Percentiles rank a stretch among this genome's conserved stretches.
Evolutionary conservation across 2,113 vertebrate species (phyloP).

Genomic region (Tretioscincus oriximinensis): DNA sequence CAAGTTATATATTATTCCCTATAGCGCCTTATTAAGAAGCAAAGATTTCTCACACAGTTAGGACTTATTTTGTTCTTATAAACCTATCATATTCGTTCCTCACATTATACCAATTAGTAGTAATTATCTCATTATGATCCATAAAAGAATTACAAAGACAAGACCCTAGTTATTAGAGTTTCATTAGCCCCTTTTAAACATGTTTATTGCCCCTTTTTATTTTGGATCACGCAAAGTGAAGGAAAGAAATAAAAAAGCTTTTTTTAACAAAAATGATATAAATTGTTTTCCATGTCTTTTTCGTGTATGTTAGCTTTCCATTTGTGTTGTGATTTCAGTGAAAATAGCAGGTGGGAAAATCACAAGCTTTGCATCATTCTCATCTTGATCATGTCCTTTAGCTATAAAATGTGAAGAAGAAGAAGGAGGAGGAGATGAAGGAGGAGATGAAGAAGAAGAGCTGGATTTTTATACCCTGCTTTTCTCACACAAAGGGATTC

Average conservation of each 20-base stretch:
- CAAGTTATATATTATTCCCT: slow-evolving; percentile 33
- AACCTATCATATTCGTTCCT: slow-evolving; percentile 35
- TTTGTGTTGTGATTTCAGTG: slow-evolving; percentile 13
- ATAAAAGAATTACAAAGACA: slow-evolving; percentile 61
- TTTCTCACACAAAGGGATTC: too few relatives aligned
- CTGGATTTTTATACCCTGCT: too few relatives aligned
- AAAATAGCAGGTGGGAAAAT: slow-evolving; percentile 43
- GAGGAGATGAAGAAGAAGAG: too few relatives aligned
- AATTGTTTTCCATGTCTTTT: slow-evolving; percentile 30
- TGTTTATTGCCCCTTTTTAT: slow-evolving; percentile 62
- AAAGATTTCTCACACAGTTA: slow-evolving; percentile 17
- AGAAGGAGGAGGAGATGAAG: too few relatives aligned
- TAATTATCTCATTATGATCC: slow-evolving; percentile 65
- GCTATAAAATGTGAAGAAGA: background rate
- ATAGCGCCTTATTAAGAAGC: slow-evolving; percentile 29
- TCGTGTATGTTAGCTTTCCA: slow-evolving; percentile 32
- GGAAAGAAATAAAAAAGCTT: slow-evolving; percentile 22
- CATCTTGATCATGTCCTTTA: background rate
- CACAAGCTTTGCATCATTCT: slow-evolving; percentile 30
- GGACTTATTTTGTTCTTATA: slow-evolving; percentile 27
- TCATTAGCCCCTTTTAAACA: slow-evolving; percentile 61
- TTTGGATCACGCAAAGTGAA: slow-evolving; percentile 45
- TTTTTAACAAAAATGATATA: slow-evolving; percentile 31
- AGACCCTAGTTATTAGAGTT: slow-evolving; percentile 47
- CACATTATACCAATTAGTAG: slow-evolving; percentile 61